Evolutionary conservation across 2,797 vertebrate species (phyloP).

Genomic region (Crocidura indochinensis): DNA sequence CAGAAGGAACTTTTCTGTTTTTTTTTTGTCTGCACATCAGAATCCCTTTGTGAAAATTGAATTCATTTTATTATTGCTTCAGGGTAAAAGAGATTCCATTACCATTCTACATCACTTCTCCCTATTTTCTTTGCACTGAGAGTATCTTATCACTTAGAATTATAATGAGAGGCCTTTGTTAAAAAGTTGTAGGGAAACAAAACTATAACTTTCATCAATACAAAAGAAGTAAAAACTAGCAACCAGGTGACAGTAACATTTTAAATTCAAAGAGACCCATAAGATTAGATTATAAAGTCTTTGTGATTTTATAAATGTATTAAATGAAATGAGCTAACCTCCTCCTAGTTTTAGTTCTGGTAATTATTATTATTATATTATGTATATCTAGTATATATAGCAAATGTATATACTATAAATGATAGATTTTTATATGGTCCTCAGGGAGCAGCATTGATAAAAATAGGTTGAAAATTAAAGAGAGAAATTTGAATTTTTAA

Average conservation of each 20-base stretch:
- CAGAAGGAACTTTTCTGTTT: conserved; percentile 64
- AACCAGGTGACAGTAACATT: conserved; percentile 23
- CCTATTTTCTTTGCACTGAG: conserved; percentile 57
- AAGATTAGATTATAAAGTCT: conserved; percentile 36
- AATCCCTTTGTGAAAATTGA: conserved; percentile 76
- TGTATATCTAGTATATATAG: neutral
- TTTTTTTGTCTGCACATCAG: conserved; percentile 71
- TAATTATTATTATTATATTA: neutral
- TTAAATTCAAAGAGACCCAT: conserved; percentile 62
- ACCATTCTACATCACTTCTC: conserved; percentile 48
- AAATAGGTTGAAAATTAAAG: conserved; percentile 59
- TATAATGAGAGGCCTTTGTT: conserved; percentile 54
- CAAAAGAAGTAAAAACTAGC: conserved; percentile 58
- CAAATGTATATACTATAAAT: neutral
- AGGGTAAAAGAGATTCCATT: conserved; percentile 73
- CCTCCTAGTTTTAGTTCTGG: too few relatives aligned
- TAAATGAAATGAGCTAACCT: too few relatives aligned
- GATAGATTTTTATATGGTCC: conserved; percentile 19
- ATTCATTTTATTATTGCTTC: conserved; percentile 79
- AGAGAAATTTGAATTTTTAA: conserved; percentile 66
- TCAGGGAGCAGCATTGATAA: conserved; percentile 50
- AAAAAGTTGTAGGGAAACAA: conserved; percentile 41
- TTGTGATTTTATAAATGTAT: neutral
- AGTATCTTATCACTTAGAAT: conserved; percentile 67
- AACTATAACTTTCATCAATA: conserved; percentile 46